Base-by-base conservation (phyloP, 2,888 invertebrate species). In the Willowsia nigromaculata region DNA sequence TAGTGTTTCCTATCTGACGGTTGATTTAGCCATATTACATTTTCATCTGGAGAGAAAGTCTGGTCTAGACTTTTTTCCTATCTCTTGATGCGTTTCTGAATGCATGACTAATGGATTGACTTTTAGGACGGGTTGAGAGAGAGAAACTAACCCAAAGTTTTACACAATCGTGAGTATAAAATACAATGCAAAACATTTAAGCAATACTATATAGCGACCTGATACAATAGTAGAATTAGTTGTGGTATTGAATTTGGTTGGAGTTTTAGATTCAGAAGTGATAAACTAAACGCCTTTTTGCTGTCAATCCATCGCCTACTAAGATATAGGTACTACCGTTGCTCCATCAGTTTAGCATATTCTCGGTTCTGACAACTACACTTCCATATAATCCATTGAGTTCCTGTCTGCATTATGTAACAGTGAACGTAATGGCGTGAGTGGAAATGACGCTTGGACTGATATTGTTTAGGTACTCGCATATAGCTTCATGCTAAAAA, bases 1-100 rank as follows among this genome's bases (percentile, higher is more conserved):
- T 18, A 76, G 25, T 25, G 53, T n/a, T 40, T 18, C 50, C 53
- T 76, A 53, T 53, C 43, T 76, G 76, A 53, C 76, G 30, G 50
- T 53, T 50, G 27, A 65, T 65, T 65, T 33, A 65, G n/a, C 30
- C 53, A 50, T 76, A 76, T 27, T 76, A 53, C 76, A 50, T 25
- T 68, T 76, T 76, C 30, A 76, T 76, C 27, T 30, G 33, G 11
- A 5, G 53, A 6, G 27, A 7, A 53, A 3, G 33, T 65, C 30
- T 33, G 15, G 33, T 65, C 30, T 33, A 43, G 27, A 15, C 30
- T 4, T 68, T 68, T 74, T 5, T 33, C 27, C 40, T 53, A 11
- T 18, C 53, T 11, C 18, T 22, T 18, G 53, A 53, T 53, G 53
- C 13, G 53, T 6, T 18, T 33, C n/a, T 15, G 25, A 40, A 74